Percentiles rank a stretch among this genome's conserved stretches.
phyloP scores from a whole-genome alignment of 2,888 invertebrate species.

The Epinotia demarniana region DNA sequence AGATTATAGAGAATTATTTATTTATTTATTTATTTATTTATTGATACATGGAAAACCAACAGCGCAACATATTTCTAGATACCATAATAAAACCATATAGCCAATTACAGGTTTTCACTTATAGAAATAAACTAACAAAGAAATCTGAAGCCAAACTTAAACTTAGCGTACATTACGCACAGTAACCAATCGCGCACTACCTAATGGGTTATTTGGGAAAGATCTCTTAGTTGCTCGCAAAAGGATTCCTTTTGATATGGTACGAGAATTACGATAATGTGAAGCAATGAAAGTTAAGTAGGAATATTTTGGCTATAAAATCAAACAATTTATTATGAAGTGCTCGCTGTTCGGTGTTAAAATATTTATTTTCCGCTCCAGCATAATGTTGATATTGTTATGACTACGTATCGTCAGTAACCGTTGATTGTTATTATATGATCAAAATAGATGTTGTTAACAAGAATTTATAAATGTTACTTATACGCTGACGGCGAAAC shows the following conservation, averaged over 20 bases:
- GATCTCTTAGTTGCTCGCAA: not conserved
- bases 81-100: no score
- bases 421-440: constrained; percentile 30
- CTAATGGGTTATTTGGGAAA: not conserved
- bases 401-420: not conserved
- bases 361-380: constrained; percentile 27
- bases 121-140: no score
- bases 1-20: no score
- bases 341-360: constrained; percentile 34
- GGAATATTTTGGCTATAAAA: constrained; percentile 1
- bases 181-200: no score
- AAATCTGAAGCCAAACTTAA: no score
- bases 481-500: not conserved
- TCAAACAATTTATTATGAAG: constrained; percentile 14
- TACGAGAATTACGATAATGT: not conserved
- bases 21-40: no score
- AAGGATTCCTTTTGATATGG: constrained; percentile 1
- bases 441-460: constrained; percentile 28
- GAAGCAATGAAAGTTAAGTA: not conserved
- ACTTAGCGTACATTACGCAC: no score
- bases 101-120: no score
- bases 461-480: not conserved
- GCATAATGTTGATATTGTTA: constrained; percentile 3
- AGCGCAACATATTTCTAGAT: no score
- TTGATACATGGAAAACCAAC: no score